A percentile compares a stretch with the other conserved stretches of the same genome.
These are phyloP conservation scores for Oophaga pumilio DNA, from an alignment of 2,113 vertebrate species.

Conservation along the genomic window DNA sequence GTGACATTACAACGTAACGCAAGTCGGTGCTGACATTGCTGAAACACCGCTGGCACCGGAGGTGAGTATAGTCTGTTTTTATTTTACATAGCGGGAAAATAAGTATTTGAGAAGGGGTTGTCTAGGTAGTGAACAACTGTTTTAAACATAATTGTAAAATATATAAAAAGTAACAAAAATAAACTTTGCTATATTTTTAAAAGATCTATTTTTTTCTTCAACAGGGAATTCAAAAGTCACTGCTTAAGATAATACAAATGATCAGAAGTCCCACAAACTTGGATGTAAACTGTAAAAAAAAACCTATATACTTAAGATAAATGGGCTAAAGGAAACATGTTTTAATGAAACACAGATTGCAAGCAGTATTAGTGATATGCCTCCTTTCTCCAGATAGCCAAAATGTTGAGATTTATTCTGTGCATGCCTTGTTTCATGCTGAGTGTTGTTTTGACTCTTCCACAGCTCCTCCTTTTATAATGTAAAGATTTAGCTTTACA, in stretches of 20 bases:
- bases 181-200: not conserved
- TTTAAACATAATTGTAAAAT: no score
- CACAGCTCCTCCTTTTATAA: conserved; percentile 61
- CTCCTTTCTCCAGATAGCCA: conserved; percentile 35
- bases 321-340: conserved; percentile 45
- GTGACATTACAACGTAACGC: no score
- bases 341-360: conserved; percentile 54
- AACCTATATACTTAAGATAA: conserved; percentile 38
- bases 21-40: no score
- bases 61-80: no score
- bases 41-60: no score
- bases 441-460: conserved; percentile 55
- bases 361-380: conserved; percentile 38
- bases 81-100: no score
- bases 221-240: not conserved
- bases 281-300: conserved; percentile 3
- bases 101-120: no score
- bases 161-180: no score
- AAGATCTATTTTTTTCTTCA: not conserved
- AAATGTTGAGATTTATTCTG: conserved; percentile 53
- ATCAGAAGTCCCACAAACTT: conserved; percentile 28
- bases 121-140: no score
- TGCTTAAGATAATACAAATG: conserved; percentile 12
- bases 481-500: conserved; percentile 65
- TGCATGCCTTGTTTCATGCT: conserved; percentile 60